Percentiles rank a stretch among this genome's conserved stretches.
These are phyloP conservation scores for Holacanthus passer DNA, from an alignment of 2,113 vertebrate genomes.

Conservation along the genomic window DNA sequence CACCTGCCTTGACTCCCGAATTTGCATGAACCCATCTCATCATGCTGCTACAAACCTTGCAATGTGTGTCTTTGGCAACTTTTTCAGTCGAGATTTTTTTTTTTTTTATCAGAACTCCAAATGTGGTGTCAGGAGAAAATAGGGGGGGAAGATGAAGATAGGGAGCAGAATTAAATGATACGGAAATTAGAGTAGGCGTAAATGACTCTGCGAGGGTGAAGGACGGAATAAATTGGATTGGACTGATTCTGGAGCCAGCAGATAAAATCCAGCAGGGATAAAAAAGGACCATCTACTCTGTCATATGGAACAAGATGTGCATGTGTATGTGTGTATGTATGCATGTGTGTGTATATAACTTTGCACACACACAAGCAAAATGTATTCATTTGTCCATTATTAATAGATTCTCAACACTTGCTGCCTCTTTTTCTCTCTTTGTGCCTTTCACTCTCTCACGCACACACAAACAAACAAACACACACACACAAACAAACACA, in stretches of 20 bases:
- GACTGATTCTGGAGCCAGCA: conserved; percentile 63
- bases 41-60: neutral
- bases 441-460: neutral
- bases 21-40: conserved; percentile 33
- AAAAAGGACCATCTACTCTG: conserved; percentile 30
- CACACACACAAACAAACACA: conserved; percentile 7
- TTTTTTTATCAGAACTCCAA: conserved; percentile 44
- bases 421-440: neutral
- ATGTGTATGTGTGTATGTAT: neutral
- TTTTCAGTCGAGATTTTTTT: conserved; percentile 38
- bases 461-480: neutral
- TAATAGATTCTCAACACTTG: conserved; percentile 1
- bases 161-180: conserved; percentile 74
- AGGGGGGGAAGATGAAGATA: conserved; percentile 45
- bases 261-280: conserved; percentile 64
- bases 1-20: conserved; percentile 19
- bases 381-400: conserved; percentile 13
- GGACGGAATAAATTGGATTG: conserved; percentile 73
- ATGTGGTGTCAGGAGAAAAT: conserved; percentile 57
- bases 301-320: conserved; percentile 21
- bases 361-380: neutral
- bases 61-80: conserved; percentile 29
- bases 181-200: conserved; percentile 66
- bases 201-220: conserved; percentile 73
- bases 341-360: neutral